These are phyloP conservation scores for Ornithoptera priamus DNA, from an alignment of 2,888 invertebrate genomes.

Conservation along the genomic window DNA sequence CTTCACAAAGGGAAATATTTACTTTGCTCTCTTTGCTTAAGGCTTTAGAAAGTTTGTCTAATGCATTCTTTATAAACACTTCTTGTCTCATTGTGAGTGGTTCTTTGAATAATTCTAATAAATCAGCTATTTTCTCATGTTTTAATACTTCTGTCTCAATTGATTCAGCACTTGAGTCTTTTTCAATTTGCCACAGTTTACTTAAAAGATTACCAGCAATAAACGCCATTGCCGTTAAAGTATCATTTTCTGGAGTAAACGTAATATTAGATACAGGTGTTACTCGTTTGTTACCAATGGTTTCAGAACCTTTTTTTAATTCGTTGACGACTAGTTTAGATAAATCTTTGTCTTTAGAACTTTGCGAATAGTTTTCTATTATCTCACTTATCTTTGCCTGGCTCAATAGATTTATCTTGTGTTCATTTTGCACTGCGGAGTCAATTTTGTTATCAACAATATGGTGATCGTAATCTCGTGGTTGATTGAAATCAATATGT, in stretches of 20 bases:
- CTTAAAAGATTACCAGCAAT: conserved; percentile 72
- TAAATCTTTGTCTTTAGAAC: conserved; percentile 54
- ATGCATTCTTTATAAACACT: conserved; percentile 59
- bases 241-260: conserved; percentile 71
- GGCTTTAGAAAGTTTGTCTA: conserved; percentile 59
- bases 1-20: conserved; percentile 60
- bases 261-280: conserved; percentile 65
- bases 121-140: conserved; percentile 63
- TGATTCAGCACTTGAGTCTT: conserved; percentile 51
- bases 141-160: conserved; percentile 59
- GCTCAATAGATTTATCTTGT: conserved; percentile 40
- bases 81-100: conserved; percentile 67
- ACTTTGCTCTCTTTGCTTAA: conserved; percentile 51
- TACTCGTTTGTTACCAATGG: conserved; percentile 56
- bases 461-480: conserved; percentile 49
- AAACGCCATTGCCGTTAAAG: conserved; percentile 67
- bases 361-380: conserved; percentile 52
- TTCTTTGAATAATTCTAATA: conserved; percentile 67
- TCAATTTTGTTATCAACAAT: conserved; percentile 66
- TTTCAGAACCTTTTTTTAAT: conserved; percentile 56
- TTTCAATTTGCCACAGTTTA: conserved; percentile 70
- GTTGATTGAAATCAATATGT: conserved; percentile 58
- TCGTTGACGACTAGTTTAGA: conserved; percentile 69
- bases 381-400: conserved; percentile 46
- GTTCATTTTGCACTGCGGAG: conserved; percentile 41